These are phyloP conservation scores for Sinocyclocheilus grahami DNA, from an alignment of 2,113 vertebrate genomes.

Conservation along the genomic window DNA sequence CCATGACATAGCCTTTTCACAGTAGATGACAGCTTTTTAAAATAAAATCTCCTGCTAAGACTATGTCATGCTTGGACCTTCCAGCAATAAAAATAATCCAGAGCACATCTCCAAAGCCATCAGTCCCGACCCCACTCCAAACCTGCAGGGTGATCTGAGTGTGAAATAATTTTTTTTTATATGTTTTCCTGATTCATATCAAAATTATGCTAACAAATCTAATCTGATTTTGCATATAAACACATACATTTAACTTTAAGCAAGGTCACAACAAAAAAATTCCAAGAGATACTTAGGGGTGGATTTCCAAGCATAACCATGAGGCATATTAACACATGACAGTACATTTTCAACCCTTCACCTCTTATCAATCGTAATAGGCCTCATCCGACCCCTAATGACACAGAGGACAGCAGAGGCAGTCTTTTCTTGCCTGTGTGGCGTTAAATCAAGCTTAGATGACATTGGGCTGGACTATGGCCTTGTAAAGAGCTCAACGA, in stretches of 20 bases:
- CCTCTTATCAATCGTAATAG: constrained; percentile 5
- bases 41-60: too few species aligned
- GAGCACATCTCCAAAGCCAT: background rate
- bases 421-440: background rate
- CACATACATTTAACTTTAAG: background rate
- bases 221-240: background rate
- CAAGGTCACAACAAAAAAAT: background rate
- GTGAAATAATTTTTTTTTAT: too few species aligned
- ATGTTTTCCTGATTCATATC: too few species aligned
- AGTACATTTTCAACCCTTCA: constrained; percentile 15
- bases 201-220: background rate
- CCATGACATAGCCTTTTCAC: background rate
- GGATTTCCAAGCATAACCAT: background rate
- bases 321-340: constrained; percentile 25
- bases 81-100: background rate
- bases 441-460: background rate
- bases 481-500: background rate
- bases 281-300: background rate
- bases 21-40: too few species aligned
- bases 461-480: background rate
- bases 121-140: too few species aligned
- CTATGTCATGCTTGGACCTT: background rate
- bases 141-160: background rate
- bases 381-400: constrained; percentile 8
- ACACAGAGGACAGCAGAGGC: background rate